A percentile compares a stretch with the other conserved stretches of the same genome.
These are phyloP conservation scores for Pollenia angustigena DNA, from an alignment of 2,888 invertebrate genomes.

Conservation along the genomic window DNA sequence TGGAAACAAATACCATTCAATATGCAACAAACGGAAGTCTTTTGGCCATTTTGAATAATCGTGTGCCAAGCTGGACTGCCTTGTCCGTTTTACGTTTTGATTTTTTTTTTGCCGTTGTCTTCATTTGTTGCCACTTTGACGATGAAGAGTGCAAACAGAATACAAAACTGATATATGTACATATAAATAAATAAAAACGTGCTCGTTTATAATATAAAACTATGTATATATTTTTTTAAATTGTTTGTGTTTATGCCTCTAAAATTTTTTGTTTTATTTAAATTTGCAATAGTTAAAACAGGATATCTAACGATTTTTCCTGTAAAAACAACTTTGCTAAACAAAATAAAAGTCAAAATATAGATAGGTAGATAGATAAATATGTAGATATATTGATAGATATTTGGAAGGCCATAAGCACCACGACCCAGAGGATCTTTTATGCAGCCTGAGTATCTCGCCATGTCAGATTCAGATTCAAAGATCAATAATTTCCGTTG, in stretches of 20 bases:
- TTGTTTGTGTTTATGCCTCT: background rate
- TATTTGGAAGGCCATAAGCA: too few species aligned
- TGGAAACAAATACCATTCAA: conserved; percentile 39
- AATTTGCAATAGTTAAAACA: conserved; percentile 5
- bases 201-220: background rate
- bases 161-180: background rate
- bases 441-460: too few species aligned
- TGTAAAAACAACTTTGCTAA: background rate
- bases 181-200: background rate
- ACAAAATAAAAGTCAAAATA: too few species aligned
- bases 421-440: too few species aligned
- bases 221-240: too few species aligned
- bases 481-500: too few species aligned
- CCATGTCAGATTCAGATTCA: too few species aligned
- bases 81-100: background rate
- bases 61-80: conserved; percentile 40
- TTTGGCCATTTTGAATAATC: conserved; percentile 73
- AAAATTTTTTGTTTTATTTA: conserved; percentile 1
- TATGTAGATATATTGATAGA: too few species aligned
- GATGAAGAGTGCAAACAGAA: background rate
- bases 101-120: background rate
- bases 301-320: too few species aligned
- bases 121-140: conserved; percentile 11
- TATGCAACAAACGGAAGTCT: conserved; percentile 70
- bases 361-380: too few species aligned